Evolutionary conservation across 2,888 invertebrate genomes (phyloP).

Genomic region (Thymelicus lineola): DNA sequence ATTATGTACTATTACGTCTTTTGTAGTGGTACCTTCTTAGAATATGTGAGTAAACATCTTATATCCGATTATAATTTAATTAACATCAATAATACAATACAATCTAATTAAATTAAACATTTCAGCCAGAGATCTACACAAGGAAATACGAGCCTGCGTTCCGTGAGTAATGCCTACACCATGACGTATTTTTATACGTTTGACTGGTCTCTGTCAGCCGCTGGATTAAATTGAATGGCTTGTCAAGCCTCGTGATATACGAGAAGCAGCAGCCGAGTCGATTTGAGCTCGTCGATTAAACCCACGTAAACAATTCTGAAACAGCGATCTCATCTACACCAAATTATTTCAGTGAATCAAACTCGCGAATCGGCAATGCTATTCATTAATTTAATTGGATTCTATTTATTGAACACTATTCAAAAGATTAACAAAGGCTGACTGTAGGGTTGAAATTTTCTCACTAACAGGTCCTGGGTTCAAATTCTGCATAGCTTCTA

Average conservation of each 20-base stretch:
- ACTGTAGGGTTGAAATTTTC: not conserved
- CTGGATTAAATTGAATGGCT: conserved; percentile 74
- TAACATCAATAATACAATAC: too few species aligned
- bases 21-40: too few species aligned
- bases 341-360: conserved; percentile 66
- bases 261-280: conserved; percentile 53
- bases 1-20: too few species aligned
- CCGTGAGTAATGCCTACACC: not conserved
- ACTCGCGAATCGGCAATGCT: conserved; percentile 54
- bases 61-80: too few species aligned
- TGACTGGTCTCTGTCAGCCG: conserved; percentile 63
- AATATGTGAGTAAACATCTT: too few species aligned
- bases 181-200: conserved; percentile 51
- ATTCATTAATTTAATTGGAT: conserved; percentile 56
- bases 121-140: too few species aligned
- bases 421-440: not conserved
- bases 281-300: conserved; percentile 64
- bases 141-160: too few species aligned
- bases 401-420: not conserved
- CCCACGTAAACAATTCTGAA: conserved; percentile 72
- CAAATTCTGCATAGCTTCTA: too few species aligned
- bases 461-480: too few species aligned
- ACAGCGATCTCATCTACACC: conserved; percentile 62
- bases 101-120: too few species aligned
- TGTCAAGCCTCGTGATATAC: conserved; percentile 69